phyloP scores from a whole-genome alignment of 2,888 invertebrate species.

The Drosophila ezoana region DNA sequence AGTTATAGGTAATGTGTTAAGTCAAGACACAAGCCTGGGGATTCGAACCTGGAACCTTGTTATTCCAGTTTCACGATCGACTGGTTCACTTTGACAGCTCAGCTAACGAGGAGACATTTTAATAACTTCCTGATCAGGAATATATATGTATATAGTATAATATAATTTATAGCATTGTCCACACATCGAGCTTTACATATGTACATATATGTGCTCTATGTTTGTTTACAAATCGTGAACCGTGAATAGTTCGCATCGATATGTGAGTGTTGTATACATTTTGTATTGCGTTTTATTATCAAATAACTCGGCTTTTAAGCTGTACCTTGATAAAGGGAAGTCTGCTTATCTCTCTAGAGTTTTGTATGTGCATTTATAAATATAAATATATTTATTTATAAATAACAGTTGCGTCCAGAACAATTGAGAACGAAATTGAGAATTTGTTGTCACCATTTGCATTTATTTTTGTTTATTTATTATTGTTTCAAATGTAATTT shows the following conservation, averaged over 20 bases:
- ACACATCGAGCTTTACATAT: too few relatives aligned
- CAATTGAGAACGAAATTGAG: not conserved
- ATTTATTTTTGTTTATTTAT: not conserved
- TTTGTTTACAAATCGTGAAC: not conserved
- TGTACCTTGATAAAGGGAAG: slow-evolving; percentile 21
- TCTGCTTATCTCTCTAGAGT: slow-evolving; percentile 13
- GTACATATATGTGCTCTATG: too few relatives aligned
- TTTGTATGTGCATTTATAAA: not conserved
- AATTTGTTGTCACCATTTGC: not conserved
- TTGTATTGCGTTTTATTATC: not conserved
- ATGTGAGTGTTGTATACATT: not conserved
- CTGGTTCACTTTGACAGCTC: too few relatives aligned
- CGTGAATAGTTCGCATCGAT: slow-evolving; percentile 5
- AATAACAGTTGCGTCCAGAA: not conserved
- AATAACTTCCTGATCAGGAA: too few relatives aligned
- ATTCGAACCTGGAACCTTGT: too few relatives aligned
- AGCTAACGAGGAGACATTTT: too few relatives aligned
- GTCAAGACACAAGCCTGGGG: too few relatives aligned
- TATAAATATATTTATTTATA: not conserved
- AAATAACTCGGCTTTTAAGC: slow-evolving; percentile 15
- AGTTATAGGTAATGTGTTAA: too few relatives aligned
- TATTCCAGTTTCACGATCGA: too few relatives aligned
- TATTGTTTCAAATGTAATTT: slow-evolving; percentile 1
- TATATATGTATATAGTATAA: too few relatives aligned
- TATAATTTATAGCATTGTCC: too few relatives aligned